A percentile compares a stretch with the other conserved stretches of the same genome.
Conservation (phyloP, 2,888 invertebrate species). For the Nomada lathburiana region DNA sequence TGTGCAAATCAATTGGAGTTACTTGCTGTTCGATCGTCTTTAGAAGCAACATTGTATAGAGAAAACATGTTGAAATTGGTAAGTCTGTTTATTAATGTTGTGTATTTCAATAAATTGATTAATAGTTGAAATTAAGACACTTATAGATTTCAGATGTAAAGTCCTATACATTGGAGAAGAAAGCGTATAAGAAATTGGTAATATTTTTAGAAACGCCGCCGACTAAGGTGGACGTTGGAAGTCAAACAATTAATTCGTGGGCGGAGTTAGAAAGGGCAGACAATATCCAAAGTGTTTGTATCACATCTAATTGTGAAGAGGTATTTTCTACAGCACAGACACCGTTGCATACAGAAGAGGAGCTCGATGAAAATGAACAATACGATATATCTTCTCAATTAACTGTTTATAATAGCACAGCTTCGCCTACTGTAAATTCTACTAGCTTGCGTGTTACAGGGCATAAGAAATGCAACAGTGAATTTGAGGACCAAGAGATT, state of each 20-base stretch:
- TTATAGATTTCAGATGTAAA: constrained; percentile 77
- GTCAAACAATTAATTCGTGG: constrained; percentile 72
- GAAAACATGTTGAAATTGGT: constrained; percentile 78
- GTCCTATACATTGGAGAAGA: constrained; percentile 70
- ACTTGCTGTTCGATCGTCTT: constrained; percentile 74
- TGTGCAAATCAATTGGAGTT: constrained; percentile 78
- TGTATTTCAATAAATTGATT: constrained; percentile 5
- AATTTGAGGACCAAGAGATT: constrained; percentile 20
- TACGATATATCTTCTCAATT: constrained; percentile 17
- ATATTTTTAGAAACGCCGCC: constrained; percentile 70
- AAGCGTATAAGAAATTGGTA: constrained; percentile 74
- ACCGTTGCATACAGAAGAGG: constrained; percentile 13
- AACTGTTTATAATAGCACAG: constrained; percentile 23
- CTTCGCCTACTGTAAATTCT: constrained; percentile 51
- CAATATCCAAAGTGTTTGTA: constrained; percentile 58
- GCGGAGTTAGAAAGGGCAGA: constrained; percentile 46
- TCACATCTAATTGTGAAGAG: constrained; percentile 60
- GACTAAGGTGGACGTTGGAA: constrained; percentile 69
- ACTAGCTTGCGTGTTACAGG: constrained; percentile 29
- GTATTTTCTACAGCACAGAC: constrained; percentile 1
- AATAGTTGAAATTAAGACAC: constrained; percentile 40
- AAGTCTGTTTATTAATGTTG: constrained; percentile 35
- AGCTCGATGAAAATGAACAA: not conserved
- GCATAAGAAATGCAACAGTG: constrained; percentile 7
- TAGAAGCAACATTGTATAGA: constrained; percentile 76